Evolutionary conservation across 2,113 vertebrate genomes (phyloP).

Genomic region (Oreochromis spilurus): DNA sequence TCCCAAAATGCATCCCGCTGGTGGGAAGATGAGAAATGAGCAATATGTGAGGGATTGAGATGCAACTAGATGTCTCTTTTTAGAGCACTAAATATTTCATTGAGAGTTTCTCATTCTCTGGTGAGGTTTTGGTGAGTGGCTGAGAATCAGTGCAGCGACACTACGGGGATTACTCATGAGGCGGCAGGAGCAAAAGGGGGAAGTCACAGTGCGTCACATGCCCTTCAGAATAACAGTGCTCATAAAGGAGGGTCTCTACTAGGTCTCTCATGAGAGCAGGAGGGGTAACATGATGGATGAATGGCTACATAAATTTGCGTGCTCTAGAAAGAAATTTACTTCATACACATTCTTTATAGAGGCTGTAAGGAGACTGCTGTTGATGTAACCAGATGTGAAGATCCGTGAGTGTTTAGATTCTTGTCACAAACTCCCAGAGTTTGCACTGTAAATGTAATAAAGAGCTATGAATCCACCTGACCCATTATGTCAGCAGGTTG

Average conservation of each 20-base stretch:
- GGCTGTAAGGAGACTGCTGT: neutral
- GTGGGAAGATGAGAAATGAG: conserved; percentile 7
- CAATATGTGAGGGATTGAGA: conserved; percentile 6
- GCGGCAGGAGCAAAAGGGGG: neutral
- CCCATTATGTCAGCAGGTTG: neutral
- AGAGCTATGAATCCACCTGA: neutral
- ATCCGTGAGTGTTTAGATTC: neutral
- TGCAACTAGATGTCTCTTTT: conserved; percentile 13
- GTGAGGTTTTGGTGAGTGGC: neutral
- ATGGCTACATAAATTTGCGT: neutral
- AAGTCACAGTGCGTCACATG: neutral
- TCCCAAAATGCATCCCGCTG: neutral
- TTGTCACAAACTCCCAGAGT: neutral
- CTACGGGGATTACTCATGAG: neutral
- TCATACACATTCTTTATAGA: neutral
- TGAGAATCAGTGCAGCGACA: neutral
- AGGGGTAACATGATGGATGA: neutral
- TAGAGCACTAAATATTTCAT: conserved; percentile 17
- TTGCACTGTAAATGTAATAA: neutral
- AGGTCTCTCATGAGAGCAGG: neutral
- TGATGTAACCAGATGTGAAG: neutral
- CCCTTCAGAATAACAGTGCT: neutral
- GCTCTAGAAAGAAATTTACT: neutral
- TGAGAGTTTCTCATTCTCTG: neutral
- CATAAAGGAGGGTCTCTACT: neutral